Conservation (phyloP, 2,113 vertebrate species). For the Xenus cinereus region DNA sequence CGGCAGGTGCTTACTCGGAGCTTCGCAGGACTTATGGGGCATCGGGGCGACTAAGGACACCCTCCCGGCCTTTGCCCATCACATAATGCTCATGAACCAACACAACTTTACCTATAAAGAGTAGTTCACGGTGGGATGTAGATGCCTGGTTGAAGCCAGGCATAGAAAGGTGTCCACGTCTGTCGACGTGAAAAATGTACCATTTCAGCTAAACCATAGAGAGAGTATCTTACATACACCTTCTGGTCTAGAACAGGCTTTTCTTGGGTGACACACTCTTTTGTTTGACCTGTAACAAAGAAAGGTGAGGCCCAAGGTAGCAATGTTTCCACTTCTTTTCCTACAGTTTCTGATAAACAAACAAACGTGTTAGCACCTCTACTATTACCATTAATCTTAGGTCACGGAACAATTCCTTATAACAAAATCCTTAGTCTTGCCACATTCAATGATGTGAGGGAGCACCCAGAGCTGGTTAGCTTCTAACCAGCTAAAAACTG, state of each 20-base stretch:
- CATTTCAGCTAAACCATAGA: not conserved
- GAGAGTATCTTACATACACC: too few species aligned
- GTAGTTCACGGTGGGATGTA: fast-evolving
- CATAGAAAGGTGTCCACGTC: not conserved
- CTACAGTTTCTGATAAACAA: not conserved
- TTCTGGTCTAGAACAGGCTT: not conserved
- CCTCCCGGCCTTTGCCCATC: fast-evolving
- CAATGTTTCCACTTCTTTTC: not conserved
- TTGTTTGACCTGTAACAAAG: not conserved
- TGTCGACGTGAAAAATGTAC: not conserved
- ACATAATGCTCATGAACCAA: fast-evolving
- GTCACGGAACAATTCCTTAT: not conserved
- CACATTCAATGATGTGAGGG: not conserved
- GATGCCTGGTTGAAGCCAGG: not conserved
- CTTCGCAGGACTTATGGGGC: fast-evolving
- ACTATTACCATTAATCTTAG: not conserved
- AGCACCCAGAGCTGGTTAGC: not conserved
- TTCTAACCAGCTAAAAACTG: not conserved
- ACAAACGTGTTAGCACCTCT: not conserved
- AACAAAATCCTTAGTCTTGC: not conserved
- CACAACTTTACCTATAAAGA: not conserved
- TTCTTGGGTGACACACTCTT: not conserved
- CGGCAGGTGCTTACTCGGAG: not conserved
- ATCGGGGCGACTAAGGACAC: too few species aligned
- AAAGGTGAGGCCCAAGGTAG: not conserved